phyloP scores from a whole-genome alignment of 2,888 invertebrate species.

The Tenodera sinensis region DNA sequence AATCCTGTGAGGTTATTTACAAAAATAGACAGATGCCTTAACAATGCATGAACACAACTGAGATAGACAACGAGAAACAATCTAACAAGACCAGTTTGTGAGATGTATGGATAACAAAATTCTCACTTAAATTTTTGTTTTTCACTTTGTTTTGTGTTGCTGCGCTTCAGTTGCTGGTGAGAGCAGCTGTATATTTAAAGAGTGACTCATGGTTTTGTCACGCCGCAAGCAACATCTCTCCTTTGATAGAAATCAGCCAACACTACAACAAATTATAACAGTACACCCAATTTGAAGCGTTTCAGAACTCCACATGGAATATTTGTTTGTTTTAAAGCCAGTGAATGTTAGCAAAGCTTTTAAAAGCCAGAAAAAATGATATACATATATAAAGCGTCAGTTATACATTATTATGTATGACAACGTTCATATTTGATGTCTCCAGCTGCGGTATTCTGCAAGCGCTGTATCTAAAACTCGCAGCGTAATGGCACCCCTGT shows the following conservation, averaged over 20 bases:
- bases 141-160: neutral
- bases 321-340: neutral
- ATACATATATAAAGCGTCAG: neutral
- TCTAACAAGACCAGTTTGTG: too few relatives aligned
- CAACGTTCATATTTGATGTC: neutral
- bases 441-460: neutral
- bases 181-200: neutral
- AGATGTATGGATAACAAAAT: too few relatives aligned
- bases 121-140: neutral
- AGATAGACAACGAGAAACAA: too few relatives aligned
- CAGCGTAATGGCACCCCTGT: neutral
- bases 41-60: too few relatives aligned
- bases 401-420: neutral
- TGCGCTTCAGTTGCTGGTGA: neutral
- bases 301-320: neutral
- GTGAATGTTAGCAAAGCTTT: neutral
- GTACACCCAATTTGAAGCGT: neutral
- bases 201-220: neutral
- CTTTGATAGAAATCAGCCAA: neutral
- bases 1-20: too few relatives aligned
- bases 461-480: neutral
- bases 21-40: too few relatives aligned
- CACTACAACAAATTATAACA: neutral
- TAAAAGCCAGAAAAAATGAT: neutral
- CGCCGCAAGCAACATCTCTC: neutral